Base-by-base conservation (phyloP, 2,797 vertebrate genomes). In the Crenuchus spilurus region DNA sequence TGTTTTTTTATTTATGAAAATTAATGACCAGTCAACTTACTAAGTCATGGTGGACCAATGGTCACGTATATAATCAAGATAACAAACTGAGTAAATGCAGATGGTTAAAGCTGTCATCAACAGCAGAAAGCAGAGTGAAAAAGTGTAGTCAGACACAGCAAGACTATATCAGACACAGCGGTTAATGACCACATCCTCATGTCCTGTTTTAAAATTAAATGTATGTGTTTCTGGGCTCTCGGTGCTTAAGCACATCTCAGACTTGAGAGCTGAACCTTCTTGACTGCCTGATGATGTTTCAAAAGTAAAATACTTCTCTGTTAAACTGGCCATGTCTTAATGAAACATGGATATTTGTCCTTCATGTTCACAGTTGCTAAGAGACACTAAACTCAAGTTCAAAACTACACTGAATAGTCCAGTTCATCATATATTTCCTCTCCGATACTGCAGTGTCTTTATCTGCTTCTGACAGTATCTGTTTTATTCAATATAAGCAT, bases 21-120 rank as follows among this genome's bases (percentile, higher is more conserved):
- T 28, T 37, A 65, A 72, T 51, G n/a, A n/a, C 57, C 4, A 39
- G 42, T 57, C 31, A 80, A 20, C 70, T 31, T 11, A 83, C 70
- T 80, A 84, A 89, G 89, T 87, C 83, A 79, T 86, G 87, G 86
- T 9, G 13, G 84, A 65, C 16, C 44, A 55, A 49, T 0, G 71
- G 67, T 49, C 61, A 49, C 22, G 52, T 63, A 77, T 42, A 24
- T 75, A 68, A 69, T 74, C 44, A 76, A 70, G 63, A 71, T 62
- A 42, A 44, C 39, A 66, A 41, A 24, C 49, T n/a, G n/a, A 44
- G 24, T 31, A 63, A 64, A 37, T 72, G 63, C 6, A 77, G 28
- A 35, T 69, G 44, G 28, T 41, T 42, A 24, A 48, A 28, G 26
- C 4, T 18, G 41, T 49, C 11, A 76, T 41, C 51, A 65, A 3